These are phyloP conservation scores for Pseudeuparius sepicola DNA, from an alignment of 2,888 invertebrate species.

Conservation along the genomic window DNA sequence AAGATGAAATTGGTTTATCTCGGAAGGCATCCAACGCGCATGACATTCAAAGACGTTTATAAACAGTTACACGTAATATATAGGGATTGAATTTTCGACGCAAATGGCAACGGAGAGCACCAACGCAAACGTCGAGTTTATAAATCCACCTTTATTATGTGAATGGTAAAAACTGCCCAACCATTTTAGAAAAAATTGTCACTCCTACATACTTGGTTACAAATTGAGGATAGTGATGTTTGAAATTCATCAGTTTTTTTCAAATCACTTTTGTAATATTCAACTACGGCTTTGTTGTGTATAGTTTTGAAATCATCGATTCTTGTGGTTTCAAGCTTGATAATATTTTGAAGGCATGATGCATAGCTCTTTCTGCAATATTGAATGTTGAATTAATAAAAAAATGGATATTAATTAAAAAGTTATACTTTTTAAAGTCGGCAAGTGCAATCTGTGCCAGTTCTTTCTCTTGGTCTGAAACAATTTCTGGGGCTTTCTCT, in stretches of 20 bases:
- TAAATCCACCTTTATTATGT: too few species aligned
- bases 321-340: constrained; percentile 50
- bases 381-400: constrained; percentile 9
- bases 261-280: constrained; percentile 66
- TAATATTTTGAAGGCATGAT: constrained; percentile 50
- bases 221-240: constrained; percentile 53
- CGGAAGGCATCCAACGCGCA: too few species aligned
- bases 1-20: too few species aligned
- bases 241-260: constrained; percentile 65
- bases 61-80: too few species aligned
- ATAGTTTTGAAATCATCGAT: constrained; percentile 61
- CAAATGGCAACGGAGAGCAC: too few species aligned
- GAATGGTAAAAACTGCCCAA: too few species aligned
- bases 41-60: too few species aligned
- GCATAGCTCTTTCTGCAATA: constrained; percentile 47
- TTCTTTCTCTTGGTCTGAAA: constrained; percentile 37
- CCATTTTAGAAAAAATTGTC: too few species aligned
- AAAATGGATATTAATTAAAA: not conserved
- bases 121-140: too few species aligned
- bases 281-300: constrained; percentile 77
- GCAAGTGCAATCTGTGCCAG: constrained; percentile 34
- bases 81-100: too few species aligned
- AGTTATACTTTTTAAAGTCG: constrained; percentile 36
- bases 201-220: constrained; percentile 44
- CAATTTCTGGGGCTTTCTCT: constrained; percentile 32